Evolutionary conservation across 2,797 vertebrate genomes (phyloP), one percentile per base, ranked within the genome.

Genomic region (Cossypha polioptera): DNA sequence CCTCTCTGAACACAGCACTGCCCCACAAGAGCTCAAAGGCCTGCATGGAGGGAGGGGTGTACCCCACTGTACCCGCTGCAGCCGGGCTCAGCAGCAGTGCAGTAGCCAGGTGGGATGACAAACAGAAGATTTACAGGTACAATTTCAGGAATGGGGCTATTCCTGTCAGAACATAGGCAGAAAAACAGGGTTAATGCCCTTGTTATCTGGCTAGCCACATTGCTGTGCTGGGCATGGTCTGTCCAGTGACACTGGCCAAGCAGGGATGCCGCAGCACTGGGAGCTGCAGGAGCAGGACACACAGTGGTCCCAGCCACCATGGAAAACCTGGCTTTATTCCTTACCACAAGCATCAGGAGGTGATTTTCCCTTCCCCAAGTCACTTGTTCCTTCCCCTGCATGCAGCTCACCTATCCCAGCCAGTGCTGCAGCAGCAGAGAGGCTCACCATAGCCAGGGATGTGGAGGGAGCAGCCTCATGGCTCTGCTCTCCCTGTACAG

Each of bases 181-280:
- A 89, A 80, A 77, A 92, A 59, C 28, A 66, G 35, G 35, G 68
- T 25, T 57, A 80, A 72, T 93, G 69, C 17, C 77, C 66, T 9
- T 5, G 18, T 93, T 92, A 94, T 93, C 92, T 80, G 50, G 36
- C 38, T 54, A 43, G 59, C 18, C 84, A 93, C 54, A 79, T 2
- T 83, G 92, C 42, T n/a, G 29, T 3, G 4, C 45, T 3, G 22
- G 18, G 42, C 11, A 0, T 1, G 15, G 67, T 21, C 79, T 3
- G 2, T 38, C 72, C 67, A 43, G 68, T 4, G 72, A 87, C 74
- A 86, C 53, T 35, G 69, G 59, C 47, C 29, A 3, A 82, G 62
- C 66, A 33, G 38, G 25, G 73, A 81, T 75, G 48, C 63, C 36
- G 74, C 2, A 8, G 42, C 4, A 0, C 28, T 1, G 13, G 31